Evolutionary conservation across 2,888 invertebrate species (phyloP), one percentile per base, ranked within the genome.

Genomic region (Caenorhabditis drosophilae): DNA sequence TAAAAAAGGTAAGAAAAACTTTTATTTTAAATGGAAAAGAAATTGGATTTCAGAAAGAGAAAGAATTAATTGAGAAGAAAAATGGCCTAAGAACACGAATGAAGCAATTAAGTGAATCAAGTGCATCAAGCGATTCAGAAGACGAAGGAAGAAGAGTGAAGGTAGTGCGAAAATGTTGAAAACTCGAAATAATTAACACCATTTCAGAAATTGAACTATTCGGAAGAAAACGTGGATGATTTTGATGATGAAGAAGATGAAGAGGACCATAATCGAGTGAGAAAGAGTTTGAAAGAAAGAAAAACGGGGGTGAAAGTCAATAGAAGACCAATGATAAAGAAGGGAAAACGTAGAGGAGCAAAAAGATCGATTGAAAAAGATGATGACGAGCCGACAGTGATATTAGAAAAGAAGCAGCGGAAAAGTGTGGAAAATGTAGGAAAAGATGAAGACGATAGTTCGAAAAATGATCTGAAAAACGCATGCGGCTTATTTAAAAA

Each of bases 91-190:
- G 27, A 16, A 9, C 9, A 16, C 6, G 15, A 9, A 23, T 62
- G 56, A 50, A 51, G 27, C 62, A 62, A 23, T 44, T 62, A 26
- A 55, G 55, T 34, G 62, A 55, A 23, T 35, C 27, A 12, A 42
- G 42, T 18, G 31, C 44, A 7, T 44, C 44, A 16, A 55, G 54
- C 34, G 56, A 57, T 25, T 36, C 36, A 1, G 56, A 55, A 3
- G 56, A 48, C 15, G 41, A 34, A 0, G 47, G n/a, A n/a, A n/a
- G n/a, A n/a, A n/a, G n/a, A n/a, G n/a, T n/a, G n/a, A n/a, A n/a
- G n/a, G n/a, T n/a, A n/a, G n/a, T n/a, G n/a, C n/a, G n/a, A n/a
- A n/a, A n/a, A n/a, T n/a, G n/a, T n/a, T n/a, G n/a, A n/a, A n/a
- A n/a, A n/a, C n/a, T n/a, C n/a, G n/a, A n/a, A n/a, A n/a, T n/a